Percentiles rank a stretch among this genome's conserved stretches.
phyloP scores from a whole-genome alignment of 2,888 invertebrate genomes.

The Caenorhabditis sp. region DNA sequence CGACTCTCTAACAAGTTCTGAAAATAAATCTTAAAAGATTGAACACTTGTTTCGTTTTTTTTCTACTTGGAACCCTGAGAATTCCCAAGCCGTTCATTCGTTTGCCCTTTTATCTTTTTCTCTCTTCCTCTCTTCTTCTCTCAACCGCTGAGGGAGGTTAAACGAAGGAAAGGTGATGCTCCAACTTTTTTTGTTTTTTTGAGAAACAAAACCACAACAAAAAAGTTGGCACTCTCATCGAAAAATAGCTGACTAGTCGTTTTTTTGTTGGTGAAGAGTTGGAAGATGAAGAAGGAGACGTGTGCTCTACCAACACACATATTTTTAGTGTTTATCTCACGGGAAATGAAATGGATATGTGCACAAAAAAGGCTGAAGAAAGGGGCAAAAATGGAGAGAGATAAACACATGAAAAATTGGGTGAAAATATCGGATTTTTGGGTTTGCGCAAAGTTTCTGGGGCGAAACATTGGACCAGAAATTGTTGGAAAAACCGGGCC shows the following conservation, averaged over 20 bases:
- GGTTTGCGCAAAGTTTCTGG: not conserved
- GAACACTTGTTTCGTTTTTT: not conserved
- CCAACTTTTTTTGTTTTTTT: constrained; percentile 4
- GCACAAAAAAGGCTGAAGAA: not conserved
- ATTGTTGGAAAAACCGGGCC: too few species aligned
- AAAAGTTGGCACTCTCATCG: not conserved
- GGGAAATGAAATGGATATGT: constrained; percentile 3
- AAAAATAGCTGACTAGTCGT: not conserved
- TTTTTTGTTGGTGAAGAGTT: not conserved
- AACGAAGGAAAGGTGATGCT: not conserved
- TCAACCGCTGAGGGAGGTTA: too few species aligned
- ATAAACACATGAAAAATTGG: not conserved
- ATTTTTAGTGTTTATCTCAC: constrained; percentile 7
- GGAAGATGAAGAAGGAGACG: not conserved
- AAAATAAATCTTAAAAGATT: not conserved
- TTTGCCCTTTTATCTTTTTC: not conserved
- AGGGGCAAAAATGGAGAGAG: not conserved
- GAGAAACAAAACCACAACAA: not conserved
- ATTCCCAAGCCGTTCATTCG: not conserved
- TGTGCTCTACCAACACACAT: not conserved
- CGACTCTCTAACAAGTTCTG: too few species aligned
- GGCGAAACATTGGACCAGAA: not conserved
- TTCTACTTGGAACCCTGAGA: too few species aligned
- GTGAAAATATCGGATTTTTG: not conserved
- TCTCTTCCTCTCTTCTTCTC: not conserved